Percentiles rank a stretch among this genome's conserved stretches.
phyloP scores from a whole-genome alignment of 2,888 invertebrate species.

The Axea sp. region DNA sequence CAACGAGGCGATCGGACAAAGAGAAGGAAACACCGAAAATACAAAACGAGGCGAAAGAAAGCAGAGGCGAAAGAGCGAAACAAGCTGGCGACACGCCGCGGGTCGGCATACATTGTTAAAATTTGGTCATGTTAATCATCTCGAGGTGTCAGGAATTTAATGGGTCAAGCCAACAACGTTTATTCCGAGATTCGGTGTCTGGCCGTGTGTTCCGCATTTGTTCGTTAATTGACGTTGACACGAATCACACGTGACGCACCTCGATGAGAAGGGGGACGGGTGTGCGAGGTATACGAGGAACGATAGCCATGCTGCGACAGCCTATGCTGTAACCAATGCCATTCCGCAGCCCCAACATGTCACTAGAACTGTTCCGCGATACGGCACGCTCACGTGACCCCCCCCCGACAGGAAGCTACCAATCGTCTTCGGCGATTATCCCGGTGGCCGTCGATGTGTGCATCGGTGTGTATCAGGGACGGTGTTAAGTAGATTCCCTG shows the following conservation, averaged over 20 bases:
- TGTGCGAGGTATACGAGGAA: conserved; percentile 57
- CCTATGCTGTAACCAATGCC: conserved; percentile 63
- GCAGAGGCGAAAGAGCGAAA: not conserved
- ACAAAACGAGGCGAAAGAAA: no score
- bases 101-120: conserved; percentile 42
- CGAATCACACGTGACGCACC: conserved; percentile 68
- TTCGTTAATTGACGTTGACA: conserved; percentile 69
- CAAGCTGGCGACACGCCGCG: not conserved
- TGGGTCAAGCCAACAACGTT: conserved; percentile 59
- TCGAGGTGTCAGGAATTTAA: conserved; percentile 42
- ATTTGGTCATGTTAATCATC: conserved; percentile 50
- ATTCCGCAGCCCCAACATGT: conserved; percentile 62
- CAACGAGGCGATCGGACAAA: no score
- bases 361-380: conserved; percentile 67
- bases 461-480: conserved; percentile 73
- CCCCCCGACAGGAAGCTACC: conserved; percentile 78
- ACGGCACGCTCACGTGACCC: conserved; percentile 76
- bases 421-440: conserved; percentile 79
- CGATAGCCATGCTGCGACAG: conserved; percentile 60
- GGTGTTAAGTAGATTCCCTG: conserved; percentile 76
- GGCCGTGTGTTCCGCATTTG: conserved; percentile 65
- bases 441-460: conserved; percentile 67
- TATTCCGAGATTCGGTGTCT: conserved; percentile 60
- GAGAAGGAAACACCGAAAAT: no score
- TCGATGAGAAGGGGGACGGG: conserved; percentile 61